Evolutionary conservation across 2,113 vertebrate genomes (phyloP), one percentile per base, ranked within the genome.

Genomic region (Rhinichthys klamathensis): DNA sequence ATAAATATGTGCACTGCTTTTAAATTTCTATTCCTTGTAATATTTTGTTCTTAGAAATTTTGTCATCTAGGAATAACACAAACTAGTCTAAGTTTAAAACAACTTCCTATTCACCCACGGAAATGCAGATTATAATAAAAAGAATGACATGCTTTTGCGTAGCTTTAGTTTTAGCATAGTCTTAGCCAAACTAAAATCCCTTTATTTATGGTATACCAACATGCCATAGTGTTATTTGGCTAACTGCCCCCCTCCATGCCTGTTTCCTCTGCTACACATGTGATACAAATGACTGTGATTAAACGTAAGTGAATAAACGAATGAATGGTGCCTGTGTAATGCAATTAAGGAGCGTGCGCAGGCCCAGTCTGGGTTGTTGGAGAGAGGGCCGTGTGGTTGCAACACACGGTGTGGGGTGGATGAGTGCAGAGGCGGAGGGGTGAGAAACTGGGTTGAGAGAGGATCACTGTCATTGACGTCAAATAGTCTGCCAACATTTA

Each of bases 391-490:
- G 41, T 69, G 46, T 80, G 56, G 35, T 80, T 61, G 27, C 77
- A 49, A 69, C 38, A 65, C 3, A 67, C 21, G 27, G 16, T 27
- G 8, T n/a, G n/a, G 75, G 63, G 23, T 49, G 46, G 41, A 77
- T 30, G 35, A 84, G 51, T 46, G 51, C 32, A 56, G 38, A 16
- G 23, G 63, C 8, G 69, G 49, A 85, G 73, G 70, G 51, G 44
- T 83, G 81, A 10, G 77, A 58, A 73, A 58, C 41, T 69, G 61
- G 58, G 63, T 69, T 84, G 15, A 73, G 84, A 82, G 87, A 83
- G 87, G 83, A 87, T 90, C 79, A 87, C 85, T 90, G 85, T 90
- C 86, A 86, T 75, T 89, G 90, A 91, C 88, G 85, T 92, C 89
- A 90, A 89, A 86, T 85, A 86, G 85, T 86, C 89, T 89, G 87